Base-by-base conservation (phyloP, 2,797 vertebrate genomes). In the Pangasius mekongensis region DNA sequence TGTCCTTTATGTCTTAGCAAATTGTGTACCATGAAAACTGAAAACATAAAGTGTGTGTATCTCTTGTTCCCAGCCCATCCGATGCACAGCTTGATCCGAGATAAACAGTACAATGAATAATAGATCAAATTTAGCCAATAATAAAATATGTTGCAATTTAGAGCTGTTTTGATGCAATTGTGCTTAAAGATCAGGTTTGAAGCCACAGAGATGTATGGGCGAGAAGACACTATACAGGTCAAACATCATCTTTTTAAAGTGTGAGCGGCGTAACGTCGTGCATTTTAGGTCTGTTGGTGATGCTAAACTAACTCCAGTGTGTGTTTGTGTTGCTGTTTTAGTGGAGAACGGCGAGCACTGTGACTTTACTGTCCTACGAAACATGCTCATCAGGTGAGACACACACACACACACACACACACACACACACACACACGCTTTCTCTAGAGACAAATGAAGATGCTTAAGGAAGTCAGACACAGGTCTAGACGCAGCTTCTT, bases 271-370 rank as follows among this genome's bases (percentile, higher is more conserved):
- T 77, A 7, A 22, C 24, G 18, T 10, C 60, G 33, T 81, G 74
- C 1, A 16, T 30, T 20, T 27, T 24, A 27, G 36, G 5, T 83
- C 5, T 80, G 39, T 83, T 33, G 3, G 30, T 20, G 33, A 43
- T 58, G 11, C 30, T 80, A 9, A 8, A 9, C n/a, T 91, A 84
- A 90, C 69, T 13, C 54, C 7, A 11, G 16, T 33, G 2, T 88
- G 10, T 88, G 36, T 89, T 84, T 87, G 54, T 89, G 78, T 90
- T 89, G 92, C 89, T 91, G 80, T 95, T 95, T 90, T 93, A 97
- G 96, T 97, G 92, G 96, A 97, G 92, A 97, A 97, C 24, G 95
- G 95, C 0, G 96, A 97, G 82, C 96, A 97, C 93, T 96, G 96
- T 47, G 96, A 97, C 92, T 97, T 97, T 92, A 96, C 96, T 10